phyloP scores from a whole-genome alignment of 2,888 invertebrate genomes.

The Zele albiditarsus region DNA sequence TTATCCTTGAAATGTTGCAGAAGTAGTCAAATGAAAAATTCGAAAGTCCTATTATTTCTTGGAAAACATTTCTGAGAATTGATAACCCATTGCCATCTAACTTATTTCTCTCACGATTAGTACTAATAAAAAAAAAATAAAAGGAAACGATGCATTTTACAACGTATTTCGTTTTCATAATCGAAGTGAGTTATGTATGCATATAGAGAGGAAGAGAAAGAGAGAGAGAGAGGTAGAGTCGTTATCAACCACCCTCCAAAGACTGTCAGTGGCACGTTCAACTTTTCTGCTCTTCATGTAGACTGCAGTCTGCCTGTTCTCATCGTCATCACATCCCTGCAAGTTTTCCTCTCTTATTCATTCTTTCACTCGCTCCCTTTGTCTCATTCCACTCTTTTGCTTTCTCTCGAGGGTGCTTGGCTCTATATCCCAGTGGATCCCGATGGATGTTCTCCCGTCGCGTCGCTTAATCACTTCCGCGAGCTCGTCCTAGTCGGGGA shows the following conservation, averaged over 20 bases:
- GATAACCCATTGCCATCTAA: no score
- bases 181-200: constrained; percentile 1
- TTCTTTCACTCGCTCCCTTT: constrained; percentile 25
- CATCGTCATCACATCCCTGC: constrained; percentile 44
- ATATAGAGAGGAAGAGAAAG: background rate
- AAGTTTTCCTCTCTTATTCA: constrained; percentile 39
- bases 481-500: constrained; percentile 51
- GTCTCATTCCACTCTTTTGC: constrained; percentile 24
- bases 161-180: background rate
- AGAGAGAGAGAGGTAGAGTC: no score
- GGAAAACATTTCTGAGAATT: no score
- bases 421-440: constrained; percentile 46
- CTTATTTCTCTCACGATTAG: background rate
- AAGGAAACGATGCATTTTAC: background rate
- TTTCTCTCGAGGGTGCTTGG: constrained; percentile 34
- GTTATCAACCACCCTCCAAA: constrained; percentile 10
- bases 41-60: no score
- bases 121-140: background rate
- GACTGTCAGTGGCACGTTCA: constrained; percentile 28
- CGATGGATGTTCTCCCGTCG: constrained; percentile 49
- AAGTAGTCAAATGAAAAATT: no score
- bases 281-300: constrained; percentile 22
- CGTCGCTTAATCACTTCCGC: constrained; percentile 52
- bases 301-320: constrained; percentile 5
- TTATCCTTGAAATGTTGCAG: no score